These are phyloP conservation scores for Lycocorax pyrrhopterus DNA, from an alignment of 2,113 vertebrate genomes.

Conservation along the genomic window DNA sequence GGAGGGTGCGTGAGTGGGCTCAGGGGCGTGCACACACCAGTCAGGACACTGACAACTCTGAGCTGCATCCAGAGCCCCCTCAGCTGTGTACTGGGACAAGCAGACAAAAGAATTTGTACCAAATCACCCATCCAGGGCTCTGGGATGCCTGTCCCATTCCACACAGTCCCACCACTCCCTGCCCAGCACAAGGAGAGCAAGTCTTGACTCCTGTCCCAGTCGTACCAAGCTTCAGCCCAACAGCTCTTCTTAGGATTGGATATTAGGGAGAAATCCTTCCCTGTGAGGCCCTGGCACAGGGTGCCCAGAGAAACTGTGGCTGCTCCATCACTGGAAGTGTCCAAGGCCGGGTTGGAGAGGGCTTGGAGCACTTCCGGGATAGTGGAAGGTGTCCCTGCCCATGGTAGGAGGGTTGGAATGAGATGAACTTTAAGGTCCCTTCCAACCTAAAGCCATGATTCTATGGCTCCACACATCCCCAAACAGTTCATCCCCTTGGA, in stretches of 20 bases:
- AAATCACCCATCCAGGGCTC: background rate
- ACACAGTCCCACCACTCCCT: background rate
- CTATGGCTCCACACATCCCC: background rate
- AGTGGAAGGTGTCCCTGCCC: background rate
- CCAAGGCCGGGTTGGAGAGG: fast-evolving
- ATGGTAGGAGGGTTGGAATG: background rate
- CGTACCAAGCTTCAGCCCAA: background rate
- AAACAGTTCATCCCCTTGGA: background rate
- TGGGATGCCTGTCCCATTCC: background rate
- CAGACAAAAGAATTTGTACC: background rate
- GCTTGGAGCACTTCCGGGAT: background rate
- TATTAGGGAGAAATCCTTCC: background rate
- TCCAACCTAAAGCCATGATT: background rate
- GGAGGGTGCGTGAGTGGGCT: background rate
- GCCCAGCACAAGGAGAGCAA: background rate
- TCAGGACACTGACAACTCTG: background rate
- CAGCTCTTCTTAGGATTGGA: background rate
- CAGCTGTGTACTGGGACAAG: background rate
- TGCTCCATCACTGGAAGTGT: background rate
- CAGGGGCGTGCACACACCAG: too few relatives aligned
- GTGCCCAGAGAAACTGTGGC: background rate
- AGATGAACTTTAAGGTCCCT: background rate
- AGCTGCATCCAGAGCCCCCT: background rate
- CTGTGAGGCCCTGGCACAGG: background rate
- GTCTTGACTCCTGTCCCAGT: background rate